Evolutionary conservation across 1,140 invertebrate genomes (phyloP).

Genomic region (Harlomillsia oculata): DNA sequence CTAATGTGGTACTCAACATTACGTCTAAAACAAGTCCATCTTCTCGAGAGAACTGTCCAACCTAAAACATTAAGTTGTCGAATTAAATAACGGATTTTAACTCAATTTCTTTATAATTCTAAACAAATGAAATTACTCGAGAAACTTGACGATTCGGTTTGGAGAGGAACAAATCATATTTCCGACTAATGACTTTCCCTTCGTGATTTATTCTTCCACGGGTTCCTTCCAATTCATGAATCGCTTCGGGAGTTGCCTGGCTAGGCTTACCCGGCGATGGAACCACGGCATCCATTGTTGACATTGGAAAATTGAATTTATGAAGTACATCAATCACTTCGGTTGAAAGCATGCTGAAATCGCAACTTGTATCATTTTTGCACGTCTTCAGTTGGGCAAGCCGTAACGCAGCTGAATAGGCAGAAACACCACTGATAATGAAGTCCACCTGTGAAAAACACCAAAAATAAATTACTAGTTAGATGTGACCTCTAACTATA

Average conservation of each 20-base stretch:
- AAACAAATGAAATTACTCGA: no score
- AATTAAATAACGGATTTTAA: background rate
- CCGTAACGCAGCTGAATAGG: conserved; percentile 38
- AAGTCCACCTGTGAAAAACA: conserved; percentile 34
- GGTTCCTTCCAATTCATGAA: conserved; percentile 35
- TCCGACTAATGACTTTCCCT: conserved; percentile 34
- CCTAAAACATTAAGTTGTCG: conserved; percentile 17
- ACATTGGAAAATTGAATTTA: conserved; percentile 31
- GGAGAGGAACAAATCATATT: conserved; percentile 34
- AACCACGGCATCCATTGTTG: conserved; percentile 9
- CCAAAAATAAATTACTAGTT: background rate
- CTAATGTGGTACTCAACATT: conserved; percentile 16
- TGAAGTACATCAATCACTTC: conserved; percentile 25
- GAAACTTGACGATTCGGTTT: conserved; percentile 22
- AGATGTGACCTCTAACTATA: background rate
- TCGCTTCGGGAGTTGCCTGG: conserved; percentile 27
- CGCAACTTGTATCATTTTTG: conserved; percentile 17
- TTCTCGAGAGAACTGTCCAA: conserved; percentile 38
- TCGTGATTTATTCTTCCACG: conserved; percentile 32
- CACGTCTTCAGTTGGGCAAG: conserved; percentile 36
- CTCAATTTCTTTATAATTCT: no score
- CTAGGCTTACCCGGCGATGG: background rate
- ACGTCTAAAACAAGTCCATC: conserved; percentile 36
- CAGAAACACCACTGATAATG: conserved; percentile 38
- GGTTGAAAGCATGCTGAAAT: conserved; percentile 19